Percentiles rank a stretch among this genome's conserved stretches.
Conservation (phyloP, 2,797 vertebrate genomes). For the Rhynchotus rufescens region DNA sequence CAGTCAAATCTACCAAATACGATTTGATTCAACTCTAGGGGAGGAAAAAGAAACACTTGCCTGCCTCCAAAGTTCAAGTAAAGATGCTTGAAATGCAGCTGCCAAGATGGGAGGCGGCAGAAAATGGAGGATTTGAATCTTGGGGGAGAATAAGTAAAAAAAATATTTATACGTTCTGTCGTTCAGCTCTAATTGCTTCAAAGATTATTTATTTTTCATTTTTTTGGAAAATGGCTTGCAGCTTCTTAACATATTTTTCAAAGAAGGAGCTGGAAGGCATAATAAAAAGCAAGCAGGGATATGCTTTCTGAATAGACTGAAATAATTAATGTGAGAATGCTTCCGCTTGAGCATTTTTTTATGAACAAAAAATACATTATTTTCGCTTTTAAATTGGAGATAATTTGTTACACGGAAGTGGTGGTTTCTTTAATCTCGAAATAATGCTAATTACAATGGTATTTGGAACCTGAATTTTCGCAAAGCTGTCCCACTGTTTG, state of each 20-base stretch:
- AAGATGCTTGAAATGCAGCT: slow-evolving; percentile 74
- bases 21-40: slow-evolving; percentile 75
- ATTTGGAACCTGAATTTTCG: slow-evolving; percentile 76
- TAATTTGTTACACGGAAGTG: slow-evolving; percentile 83
- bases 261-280: slow-evolving; percentile 83
- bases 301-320: slow-evolving; percentile 82
- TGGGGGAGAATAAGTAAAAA: slow-evolving; percentile 79
- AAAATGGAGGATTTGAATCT: slow-evolving; percentile 75
- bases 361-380: slow-evolving; percentile 82
- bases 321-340: slow-evolving; percentile 86
- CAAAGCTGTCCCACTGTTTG: slow-evolving; percentile 72
- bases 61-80: slow-evolving; percentile 78
- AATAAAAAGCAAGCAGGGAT: slow-evolving; percentile 85
- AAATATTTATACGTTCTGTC: slow-evolving; percentile 80
- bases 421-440: slow-evolving; percentile 84
- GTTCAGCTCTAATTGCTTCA: slow-evolving; percentile 83
- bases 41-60: slow-evolving; percentile 75
- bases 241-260: slow-evolving; percentile 84
- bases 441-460: slow-evolving; percentile 81
- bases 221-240: slow-evolving; percentile 82
- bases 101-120: slow-evolving; percentile 75
- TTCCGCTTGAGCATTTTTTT: slow-evolving; percentile 81
- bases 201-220: slow-evolving; percentile 84
- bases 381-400: slow-evolving; percentile 84
- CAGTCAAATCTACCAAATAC: slow-evolving; percentile 78